Evolutionary conservation across 2,113 vertebrate species (phyloP).

Genomic region (Hiodon alosoides): DNA sequence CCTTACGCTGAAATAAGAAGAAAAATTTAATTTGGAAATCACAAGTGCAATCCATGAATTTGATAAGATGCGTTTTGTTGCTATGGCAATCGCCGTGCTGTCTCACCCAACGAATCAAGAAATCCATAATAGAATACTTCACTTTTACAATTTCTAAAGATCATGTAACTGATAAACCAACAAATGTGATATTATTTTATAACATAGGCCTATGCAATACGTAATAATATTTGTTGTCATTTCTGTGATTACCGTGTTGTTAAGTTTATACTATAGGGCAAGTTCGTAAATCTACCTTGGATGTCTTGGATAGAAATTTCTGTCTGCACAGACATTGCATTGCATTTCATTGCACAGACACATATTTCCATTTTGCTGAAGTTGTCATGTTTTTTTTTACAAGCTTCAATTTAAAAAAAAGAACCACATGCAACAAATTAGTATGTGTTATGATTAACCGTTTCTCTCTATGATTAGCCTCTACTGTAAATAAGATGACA

Average conservation of each 20-base stretch:
- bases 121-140: not conserved
- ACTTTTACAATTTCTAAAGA: not conserved
- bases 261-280: too few relatives aligned
- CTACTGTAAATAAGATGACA: too few relatives aligned
- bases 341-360: too few relatives aligned
- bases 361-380: too few relatives aligned
- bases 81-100: constrained; percentile 68
- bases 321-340: too few relatives aligned
- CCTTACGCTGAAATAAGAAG: constrained; percentile 45
- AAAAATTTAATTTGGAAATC: constrained; percentile 11
- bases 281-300: too few relatives aligned
- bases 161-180: not conserved
- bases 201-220: not conserved
- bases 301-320: too few relatives aligned
- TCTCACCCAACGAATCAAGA: not conserved
- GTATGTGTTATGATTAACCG: too few relatives aligned
- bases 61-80: constrained; percentile 74
- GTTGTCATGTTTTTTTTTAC: too few relatives aligned
- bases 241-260: not conserved
- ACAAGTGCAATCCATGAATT: constrained; percentile 58
- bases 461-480: too few relatives aligned
- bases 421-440: too few relatives aligned
- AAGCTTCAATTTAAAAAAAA: too few relatives aligned
- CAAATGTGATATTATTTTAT: not conserved
- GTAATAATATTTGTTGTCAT: not conserved